These are phyloP conservation scores for Caenorhabditis elegans DNA, from an alignment of 1,140 invertebrate genomes.

Conservation along the genomic window WBcel235 BX284602.5:15275001-15275500, in stretches of 20 bases:
- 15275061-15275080: slow-evolving; percentile 7
- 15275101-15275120: slow-evolving; percentile 76
- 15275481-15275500: too few species aligned
- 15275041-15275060: slow-evolving; percentile 25
- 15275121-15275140: slow-evolving; percentile 87
- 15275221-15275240: slow-evolving; percentile 46
- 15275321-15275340: neutral
- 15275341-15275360: neutral
- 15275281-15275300: neutral
- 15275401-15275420: neutral
- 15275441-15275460: neutral
- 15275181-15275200: neutral
- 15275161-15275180: slow-evolving; percentile 87
- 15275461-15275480: neutral
- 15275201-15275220: slow-evolving; percentile 48
- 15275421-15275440: slow-evolving; percentile 15
- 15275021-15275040: slow-evolving; percentile 36
- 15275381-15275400: neutral
- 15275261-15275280: neutral
- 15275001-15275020: too few species aligned
- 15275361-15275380: neutral
- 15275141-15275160: slow-evolving; percentile 88
- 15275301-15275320: neutral
- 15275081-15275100: slow-evolving; percentile 35
- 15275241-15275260: neutral